Evolutionary conservation across 1,140 invertebrate genomes (phyloP).

Genomic region (Conus ventricosus): DNA sequence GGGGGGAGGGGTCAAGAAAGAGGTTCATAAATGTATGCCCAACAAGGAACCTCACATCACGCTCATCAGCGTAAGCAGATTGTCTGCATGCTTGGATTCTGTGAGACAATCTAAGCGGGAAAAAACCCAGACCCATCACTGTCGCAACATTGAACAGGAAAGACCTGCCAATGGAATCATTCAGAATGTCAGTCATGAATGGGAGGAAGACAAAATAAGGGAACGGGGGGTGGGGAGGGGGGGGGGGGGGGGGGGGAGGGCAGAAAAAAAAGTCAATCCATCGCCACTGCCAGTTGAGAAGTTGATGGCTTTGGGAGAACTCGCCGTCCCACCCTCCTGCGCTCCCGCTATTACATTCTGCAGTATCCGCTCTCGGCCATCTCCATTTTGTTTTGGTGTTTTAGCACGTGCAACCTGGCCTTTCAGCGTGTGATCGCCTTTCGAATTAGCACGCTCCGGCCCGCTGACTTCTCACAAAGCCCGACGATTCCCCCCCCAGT

Average conservation of each 20-base stretch:
- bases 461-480: conserved; percentile 1
- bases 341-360: too few species aligned
- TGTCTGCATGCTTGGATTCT: too few species aligned
- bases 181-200: background rate
- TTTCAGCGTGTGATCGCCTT: conserved; percentile 20
- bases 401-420: background rate
- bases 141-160: background rate
- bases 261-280: background rate
- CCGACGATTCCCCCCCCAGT: background rate
- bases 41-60: background rate
- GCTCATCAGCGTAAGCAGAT: background rate
- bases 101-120: too few species aligned
- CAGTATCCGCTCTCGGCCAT: too few species aligned
- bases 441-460: conserved; percentile 4
- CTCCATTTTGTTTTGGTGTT: background rate
- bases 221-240: too few species aligned
- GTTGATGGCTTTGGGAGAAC: background rate
- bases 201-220: too few species aligned
- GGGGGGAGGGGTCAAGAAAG: too few species aligned
- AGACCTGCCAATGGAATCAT: background rate
- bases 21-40: background rate
- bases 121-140: background rate
- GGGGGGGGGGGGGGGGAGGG: too few species aligned
- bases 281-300: background rate
- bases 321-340: too few species aligned